phyloP scores from a whole-genome alignment of 2,797 vertebrate genomes.

The Sebastes goodei region DNA sequence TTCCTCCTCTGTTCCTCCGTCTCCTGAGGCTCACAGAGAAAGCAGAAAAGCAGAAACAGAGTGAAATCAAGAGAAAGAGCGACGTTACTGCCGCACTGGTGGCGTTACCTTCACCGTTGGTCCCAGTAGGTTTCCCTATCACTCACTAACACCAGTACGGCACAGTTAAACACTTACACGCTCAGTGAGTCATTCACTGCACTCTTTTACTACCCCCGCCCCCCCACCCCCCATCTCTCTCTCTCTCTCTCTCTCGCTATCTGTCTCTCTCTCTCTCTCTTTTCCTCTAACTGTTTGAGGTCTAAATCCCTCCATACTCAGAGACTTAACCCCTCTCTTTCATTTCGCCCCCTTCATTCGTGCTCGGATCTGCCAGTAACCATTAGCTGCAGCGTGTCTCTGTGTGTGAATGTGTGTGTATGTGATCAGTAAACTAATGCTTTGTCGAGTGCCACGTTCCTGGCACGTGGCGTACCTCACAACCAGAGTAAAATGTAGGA shows the following conservation, averaged over 20 bases:
- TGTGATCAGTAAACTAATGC: constrained; percentile 72
- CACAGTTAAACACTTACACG: constrained; percentile 72
- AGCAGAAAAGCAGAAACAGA: constrained; percentile 1
- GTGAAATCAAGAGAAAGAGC: constrained; percentile 27
- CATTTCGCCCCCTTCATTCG: constrained; percentile 74
- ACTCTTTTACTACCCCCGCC: background rate
- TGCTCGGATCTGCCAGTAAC: constrained; percentile 74
- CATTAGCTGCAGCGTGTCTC: constrained; percentile 60
- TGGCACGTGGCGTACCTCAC: constrained; percentile 72
- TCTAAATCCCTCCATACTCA: constrained; percentile 85
- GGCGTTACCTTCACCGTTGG: constrained; percentile 38
- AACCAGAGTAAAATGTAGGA: constrained; percentile 54
- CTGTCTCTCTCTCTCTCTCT: constrained; percentile 3
- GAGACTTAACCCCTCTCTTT: constrained; percentile 84
- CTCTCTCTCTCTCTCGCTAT: background rate
- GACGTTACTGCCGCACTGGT: constrained; percentile 16
- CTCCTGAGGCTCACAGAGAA: constrained; percentile 14
- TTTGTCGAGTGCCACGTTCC: constrained; percentile 70
- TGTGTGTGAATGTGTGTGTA: constrained; percentile 21
- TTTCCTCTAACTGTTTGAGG: constrained; percentile 71
- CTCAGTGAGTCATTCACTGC: constrained; percentile 61
- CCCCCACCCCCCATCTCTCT: background rate
- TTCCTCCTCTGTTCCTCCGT: constrained; percentile 17
- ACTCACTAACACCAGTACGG: constrained; percentile 62
- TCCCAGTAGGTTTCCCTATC: constrained; percentile 63